Evolutionary conservation across 2,113 vertebrate species (phyloP).

Genomic region (Saimiri boliviensis): DNA sequence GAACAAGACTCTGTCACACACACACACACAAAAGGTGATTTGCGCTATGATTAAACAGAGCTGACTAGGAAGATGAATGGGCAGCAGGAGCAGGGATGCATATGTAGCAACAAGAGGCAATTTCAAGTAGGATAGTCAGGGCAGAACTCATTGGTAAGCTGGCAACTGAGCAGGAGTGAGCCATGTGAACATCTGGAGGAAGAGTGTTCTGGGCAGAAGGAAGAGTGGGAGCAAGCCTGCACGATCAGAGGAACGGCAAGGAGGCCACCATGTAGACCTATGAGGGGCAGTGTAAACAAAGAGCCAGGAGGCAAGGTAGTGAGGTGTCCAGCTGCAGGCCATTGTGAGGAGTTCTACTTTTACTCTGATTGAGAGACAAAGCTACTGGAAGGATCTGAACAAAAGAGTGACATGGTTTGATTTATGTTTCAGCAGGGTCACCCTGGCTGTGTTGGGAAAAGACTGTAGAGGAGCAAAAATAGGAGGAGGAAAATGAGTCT

Average conservation of each 20-base stretch:
- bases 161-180: not conserved
- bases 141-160: not conserved
- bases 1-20: no score
- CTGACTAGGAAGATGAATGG: not conserved
- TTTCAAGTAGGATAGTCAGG: not conserved
- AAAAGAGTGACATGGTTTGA: not conserved
- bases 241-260: not conserved
- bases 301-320: not conserved
- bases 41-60: not conserved
- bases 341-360: not conserved
- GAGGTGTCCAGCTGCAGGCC: not conserved
- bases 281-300: fast-evolving
- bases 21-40: not conserved
- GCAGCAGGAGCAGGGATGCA: not conserved
- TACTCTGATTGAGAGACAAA: not conserved
- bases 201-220: not conserved
- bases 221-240: fast-evolving
- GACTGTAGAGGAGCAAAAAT: not conserved
- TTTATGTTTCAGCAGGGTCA: not conserved
- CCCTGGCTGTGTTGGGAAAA: not conserved
- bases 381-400: not conserved
- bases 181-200: fast-evolving
- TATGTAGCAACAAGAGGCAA: not conserved
- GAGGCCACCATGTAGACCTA: not conserved
- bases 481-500: not conserved